These are phyloP conservation scores for Agapornis roseicollis DNA, from an alignment of 2,113 vertebrate genomes.

Conservation along the genomic window DNA sequence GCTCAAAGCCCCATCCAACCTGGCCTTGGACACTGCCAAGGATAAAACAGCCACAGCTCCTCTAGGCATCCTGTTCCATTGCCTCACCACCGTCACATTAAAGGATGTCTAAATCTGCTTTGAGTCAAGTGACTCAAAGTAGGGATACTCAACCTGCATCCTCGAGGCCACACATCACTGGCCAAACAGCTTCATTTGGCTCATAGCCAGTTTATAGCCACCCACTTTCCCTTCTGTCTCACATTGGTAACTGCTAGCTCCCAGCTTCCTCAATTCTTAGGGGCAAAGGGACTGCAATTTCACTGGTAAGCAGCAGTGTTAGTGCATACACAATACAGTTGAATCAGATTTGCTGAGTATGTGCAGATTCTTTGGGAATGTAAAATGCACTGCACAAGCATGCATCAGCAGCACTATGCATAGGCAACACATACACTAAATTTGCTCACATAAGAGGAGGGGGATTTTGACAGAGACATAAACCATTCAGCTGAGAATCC, in stretches of 20 bases:
- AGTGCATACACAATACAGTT: fast-evolving
- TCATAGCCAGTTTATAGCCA: neutral
- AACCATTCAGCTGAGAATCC: neutral
- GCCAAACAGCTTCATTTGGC: neutral
- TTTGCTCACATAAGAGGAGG: neutral
- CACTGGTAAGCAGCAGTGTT: neutral
- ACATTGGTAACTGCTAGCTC: neutral
- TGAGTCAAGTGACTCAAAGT: neutral
- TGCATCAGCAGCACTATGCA: neutral
- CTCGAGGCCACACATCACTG: neutral
- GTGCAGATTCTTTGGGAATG: neutral
- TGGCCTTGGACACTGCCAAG: neutral
- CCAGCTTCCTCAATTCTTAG: neutral
- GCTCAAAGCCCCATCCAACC: neutral
- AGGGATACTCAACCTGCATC: neutral
- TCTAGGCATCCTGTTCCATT: neutral
- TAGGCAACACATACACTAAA: neutral
- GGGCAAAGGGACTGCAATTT: fast-evolving
- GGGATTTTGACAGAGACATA: neutral
- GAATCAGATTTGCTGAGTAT: constrained; percentile 5
- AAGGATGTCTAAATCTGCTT: neutral
- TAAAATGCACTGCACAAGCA: neutral
- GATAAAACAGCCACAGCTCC: neutral
- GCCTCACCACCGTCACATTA: neutral
- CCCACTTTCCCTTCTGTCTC: neutral